Base-by-base conservation (phyloP, 2,797 vertebrate species). In the Chromobotia macracanthus region DNA sequence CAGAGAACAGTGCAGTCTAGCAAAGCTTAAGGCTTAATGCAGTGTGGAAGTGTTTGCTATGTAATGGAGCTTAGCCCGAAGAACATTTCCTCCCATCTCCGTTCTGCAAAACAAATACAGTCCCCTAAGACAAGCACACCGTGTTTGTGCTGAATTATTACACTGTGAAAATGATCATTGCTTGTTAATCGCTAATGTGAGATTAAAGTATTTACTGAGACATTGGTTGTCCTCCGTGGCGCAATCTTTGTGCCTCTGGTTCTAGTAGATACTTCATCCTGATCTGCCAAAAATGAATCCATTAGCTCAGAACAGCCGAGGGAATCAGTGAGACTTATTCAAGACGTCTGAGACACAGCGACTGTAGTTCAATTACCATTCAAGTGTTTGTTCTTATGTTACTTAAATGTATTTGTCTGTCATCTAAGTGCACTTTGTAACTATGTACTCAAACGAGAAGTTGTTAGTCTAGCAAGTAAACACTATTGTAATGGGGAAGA, bases 161-260 rank as follows among this genome's bases (percentile, higher is more conserved):
- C 87, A 60, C 50, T 82, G 53, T 76, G 83, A 78, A 86, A 85
- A 88, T 84, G 63, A 79, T 74, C 78, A 72, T 82, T 38, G 87
- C 85, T 89, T 87, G 88, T 83, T 84, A 75, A 86, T 84, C 87
- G 88, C 87, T 93, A 90, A 92, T 87, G 78, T 72, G 11, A 90
- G 89, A 92, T 93, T 93, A 90, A 90, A 90, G 87, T 92, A 90
- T 93, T 92, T 91, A 91, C 89, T 75, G 77, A 88, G 87, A 91
- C 88, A 88, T 88, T 85, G 89, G 87, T 89, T 35, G 89, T 90
- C 87, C 87, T 84, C 87, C 68, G 82, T 83, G 82, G 85, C 41
- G 74, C 82, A 80, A 76, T 86, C 48, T 74, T 55, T 68, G 46
- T 82, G 80, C 67, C 60, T 44, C 28, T 75, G 72, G 72, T 65